Evolutionary conservation across 2,888 invertebrate species (phyloP), one percentile per base, ranked within the genome.

Genomic region (Hylaea fasciaria): DNA sequence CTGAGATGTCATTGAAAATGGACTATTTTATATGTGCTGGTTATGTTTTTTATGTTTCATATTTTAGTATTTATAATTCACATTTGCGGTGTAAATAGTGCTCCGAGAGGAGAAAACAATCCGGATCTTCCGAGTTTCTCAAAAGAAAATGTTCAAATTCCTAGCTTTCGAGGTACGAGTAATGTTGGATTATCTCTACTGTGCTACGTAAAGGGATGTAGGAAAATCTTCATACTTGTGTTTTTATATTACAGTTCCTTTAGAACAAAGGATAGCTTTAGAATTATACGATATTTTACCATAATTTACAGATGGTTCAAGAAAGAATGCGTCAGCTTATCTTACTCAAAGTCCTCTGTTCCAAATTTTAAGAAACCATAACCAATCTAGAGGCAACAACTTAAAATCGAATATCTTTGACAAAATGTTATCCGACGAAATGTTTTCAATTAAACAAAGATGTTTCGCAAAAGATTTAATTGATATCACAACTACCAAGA

Each of bases 11-110:
- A 69, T 67, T 67, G 81, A 86, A 80, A 82, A 88, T 89, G 85
- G 72, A 66, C 68, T 66, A 64, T 77, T 80, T 78, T 72, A 57
- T 71, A 77, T 76, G 63, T 65, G 63, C 82, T 85, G 82, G 87
- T 90, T 87, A 90, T 90, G 89, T 83, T 89, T 83, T 83, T 84
- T 82, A 69, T 80, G 73, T 82, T 85, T 76, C 72, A 77, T 61
- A 78, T 85, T 82, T 76, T 84, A 75, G 69, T 87, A 66, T 65
- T 86, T 65, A 73, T 72, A 64, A 75, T 77, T 70, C 77, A 68
- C 66, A 58, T 77, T 66, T 59, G 65, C 51, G 56, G 69, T 62
- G 60, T 70, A 68, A 72, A 77, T 76, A 80, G 78, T 66, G 72
- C 66, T 58, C 60, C 70, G 41, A 57, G 71, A 43, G 71, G 71